Evolutionary conservation across 2,888 invertebrate genomes (phyloP), one percentile per base, ranked within the genome.

Genomic region (Rhyacophila evoluta): DNA sequence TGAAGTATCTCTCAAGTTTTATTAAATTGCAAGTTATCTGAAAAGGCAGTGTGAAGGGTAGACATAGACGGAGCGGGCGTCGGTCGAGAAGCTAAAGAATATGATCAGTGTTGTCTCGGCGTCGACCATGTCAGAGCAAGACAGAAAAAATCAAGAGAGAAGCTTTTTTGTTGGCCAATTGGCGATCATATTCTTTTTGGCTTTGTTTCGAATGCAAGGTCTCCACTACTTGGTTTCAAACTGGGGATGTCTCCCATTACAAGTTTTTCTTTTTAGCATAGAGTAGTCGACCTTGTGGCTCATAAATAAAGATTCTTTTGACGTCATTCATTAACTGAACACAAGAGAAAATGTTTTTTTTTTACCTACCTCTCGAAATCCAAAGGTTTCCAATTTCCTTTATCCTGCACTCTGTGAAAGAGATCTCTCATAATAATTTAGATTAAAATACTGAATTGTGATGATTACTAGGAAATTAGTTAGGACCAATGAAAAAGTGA

Each of bases 1-100:
- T 94, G 93, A 94, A 92, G 91, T 91, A 89, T 89, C 89, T 89
- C 89, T 88, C 89, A 89, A 89, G 89, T 89, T 87, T 89, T 88
- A 85, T 89, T 88, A 88, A n/a, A 78, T 78, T 78, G 78, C 79
- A 81, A 81, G 81, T 82, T 78, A 67, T 79, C 68, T 81, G 78
- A 84, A 84, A 84, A 84, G 84, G 85, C 84, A 85, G 85, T 84
- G 84, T 84, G 86, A 86, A 86, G 86, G 86, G 84, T 84, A 83
- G 83, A 79, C 81, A 85, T 85, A 72, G 78, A 75, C 79, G 72
- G 55, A 38, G 41, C 55, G 55, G 55, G 36, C 73, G 74, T 77
- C 84, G 84, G 84, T 84, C 85, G 86, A 86, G 86, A 87, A 87
- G 87, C 87, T 86, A 88, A 89, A 87, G 88, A 89, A 88, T 89